Percentiles rank a stretch among this genome's conserved stretches.
These are phyloP conservation scores for Lagodon rhomboides DNA, from an alignment of 2,797 vertebrate genomes.

Conservation along the genomic window DNA sequence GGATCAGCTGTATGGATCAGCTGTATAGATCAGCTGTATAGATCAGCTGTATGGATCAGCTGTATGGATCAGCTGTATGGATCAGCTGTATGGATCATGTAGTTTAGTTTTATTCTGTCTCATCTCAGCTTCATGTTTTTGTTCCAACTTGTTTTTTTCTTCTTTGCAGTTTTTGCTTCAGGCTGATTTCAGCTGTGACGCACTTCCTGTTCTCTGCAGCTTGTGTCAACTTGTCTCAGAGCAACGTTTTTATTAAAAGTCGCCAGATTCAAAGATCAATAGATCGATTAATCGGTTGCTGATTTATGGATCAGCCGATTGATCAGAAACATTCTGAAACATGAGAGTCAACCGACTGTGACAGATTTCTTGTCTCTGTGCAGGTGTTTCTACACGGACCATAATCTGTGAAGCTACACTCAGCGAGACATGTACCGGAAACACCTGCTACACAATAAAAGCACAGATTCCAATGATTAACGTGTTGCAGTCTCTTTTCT, in stretches of 20 bases:
- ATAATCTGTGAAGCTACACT: background rate
- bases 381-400: background rate
- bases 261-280: background rate
- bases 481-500: background rate
- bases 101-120: too few species aligned
- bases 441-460: background rate
- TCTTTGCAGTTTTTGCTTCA: background rate
- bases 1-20: too few species aligned
- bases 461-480: background rate
- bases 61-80: too few species aligned
- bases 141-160: background rate
- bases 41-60: too few species aligned
- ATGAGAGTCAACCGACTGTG: background rate
- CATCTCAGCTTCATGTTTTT: background rate
- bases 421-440: background rate
- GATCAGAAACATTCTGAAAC: background rate
- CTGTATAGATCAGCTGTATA: too few species aligned
- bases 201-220: slow-evolving; percentile 11
- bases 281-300: too few species aligned
- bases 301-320: background rate
- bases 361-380: background rate
- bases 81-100: too few species aligned
- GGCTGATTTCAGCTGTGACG: background rate
- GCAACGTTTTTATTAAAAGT: background rate
- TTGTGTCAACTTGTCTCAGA: background rate